phyloP scores from a whole-genome alignment of 1,140 invertebrate genomes.

The Physella acuta region DNA sequence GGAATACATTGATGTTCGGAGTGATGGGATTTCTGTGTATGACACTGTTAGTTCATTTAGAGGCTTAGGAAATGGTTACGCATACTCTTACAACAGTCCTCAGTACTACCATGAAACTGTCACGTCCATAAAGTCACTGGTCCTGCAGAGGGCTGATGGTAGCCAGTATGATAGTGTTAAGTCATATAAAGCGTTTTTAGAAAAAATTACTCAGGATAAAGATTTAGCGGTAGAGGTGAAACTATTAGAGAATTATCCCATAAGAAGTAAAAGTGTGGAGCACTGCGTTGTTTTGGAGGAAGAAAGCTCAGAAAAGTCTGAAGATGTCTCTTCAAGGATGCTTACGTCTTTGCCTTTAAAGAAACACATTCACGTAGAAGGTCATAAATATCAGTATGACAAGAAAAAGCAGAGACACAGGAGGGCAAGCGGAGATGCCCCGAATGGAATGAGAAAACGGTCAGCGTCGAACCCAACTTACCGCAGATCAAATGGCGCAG shows the following conservation, averaged over 20 bases:
- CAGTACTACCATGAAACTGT: constrained; percentile 31
- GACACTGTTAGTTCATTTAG: constrained; percentile 33
- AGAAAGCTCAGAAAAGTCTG: constrained; percentile 18
- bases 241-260: constrained; percentile 25
- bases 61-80: constrained; percentile 20
- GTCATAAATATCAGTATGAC: background rate
- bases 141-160: constrained; percentile 28
- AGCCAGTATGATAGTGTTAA: constrained; percentile 30
- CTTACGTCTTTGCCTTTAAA: constrained; percentile 7
- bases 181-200: constrained; percentile 32
- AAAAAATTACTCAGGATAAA: constrained; percentile 26
- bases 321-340: constrained; percentile 1
- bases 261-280: constrained; percentile 24
- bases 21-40: constrained; percentile 30
- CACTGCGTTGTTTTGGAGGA: constrained; percentile 23
- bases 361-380: constrained; percentile 2
- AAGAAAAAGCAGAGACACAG: constrained; percentile 14
- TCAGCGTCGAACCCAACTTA: constrained; percentile 20
- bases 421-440: background rate
- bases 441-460: constrained; percentile 9
- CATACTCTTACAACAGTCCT: background rate
- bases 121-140: constrained; percentile 30
- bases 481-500: background rate
- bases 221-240: constrained; percentile 35
- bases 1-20: constrained; percentile 28